These are phyloP conservation scores for Kryptolebias ocellatus DNA, from an alignment of 2,797 vertebrate genomes.

Conservation along the genomic window DNA sequence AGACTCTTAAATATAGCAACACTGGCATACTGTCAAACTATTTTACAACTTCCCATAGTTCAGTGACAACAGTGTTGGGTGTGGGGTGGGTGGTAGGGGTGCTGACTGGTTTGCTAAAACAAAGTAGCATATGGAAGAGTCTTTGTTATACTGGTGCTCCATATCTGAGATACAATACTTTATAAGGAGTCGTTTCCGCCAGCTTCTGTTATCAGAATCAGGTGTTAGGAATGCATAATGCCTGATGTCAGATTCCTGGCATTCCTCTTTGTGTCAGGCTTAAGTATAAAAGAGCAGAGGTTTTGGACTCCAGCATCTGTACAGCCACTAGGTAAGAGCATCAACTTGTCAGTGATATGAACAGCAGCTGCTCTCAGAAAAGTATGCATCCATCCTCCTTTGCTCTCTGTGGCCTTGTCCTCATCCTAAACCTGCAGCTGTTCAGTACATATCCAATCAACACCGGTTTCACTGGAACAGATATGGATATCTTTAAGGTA, in stretches of 20 bases:
- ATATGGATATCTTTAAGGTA: conserved; percentile 79
- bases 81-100: neutral
- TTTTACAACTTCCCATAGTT: conserved; percentile 53
- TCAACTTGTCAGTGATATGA: conserved; percentile 3
- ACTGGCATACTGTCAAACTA: conserved; percentile 16
- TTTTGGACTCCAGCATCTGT: conserved; percentile 41
- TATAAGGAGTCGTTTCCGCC: conserved; percentile 83
- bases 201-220: conserved; percentile 77
- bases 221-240: conserved; percentile 80
- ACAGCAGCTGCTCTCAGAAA: conserved; percentile 27
- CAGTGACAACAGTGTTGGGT: conserved; percentile 41
- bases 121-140: conserved; percentile 45
- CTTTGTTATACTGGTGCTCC: conserved; percentile 65
- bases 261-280: conserved; percentile 63
- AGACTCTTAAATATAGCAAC: conserved; percentile 47
- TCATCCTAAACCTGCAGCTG: conserved; percentile 70
- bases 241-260: conserved; percentile 72
- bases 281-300: conserved; percentile 77
- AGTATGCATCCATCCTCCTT: conserved; percentile 66
- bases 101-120: conserved; percentile 53
- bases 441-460: conserved; percentile 59
- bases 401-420: conserved; percentile 60
- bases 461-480: conserved; percentile 54
- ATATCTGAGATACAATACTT: conserved; percentile 73
- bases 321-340: conserved; percentile 36